Conservation (phyloP, 2,797 vertebrate genomes). For the Zalophus californianus region DNA sequence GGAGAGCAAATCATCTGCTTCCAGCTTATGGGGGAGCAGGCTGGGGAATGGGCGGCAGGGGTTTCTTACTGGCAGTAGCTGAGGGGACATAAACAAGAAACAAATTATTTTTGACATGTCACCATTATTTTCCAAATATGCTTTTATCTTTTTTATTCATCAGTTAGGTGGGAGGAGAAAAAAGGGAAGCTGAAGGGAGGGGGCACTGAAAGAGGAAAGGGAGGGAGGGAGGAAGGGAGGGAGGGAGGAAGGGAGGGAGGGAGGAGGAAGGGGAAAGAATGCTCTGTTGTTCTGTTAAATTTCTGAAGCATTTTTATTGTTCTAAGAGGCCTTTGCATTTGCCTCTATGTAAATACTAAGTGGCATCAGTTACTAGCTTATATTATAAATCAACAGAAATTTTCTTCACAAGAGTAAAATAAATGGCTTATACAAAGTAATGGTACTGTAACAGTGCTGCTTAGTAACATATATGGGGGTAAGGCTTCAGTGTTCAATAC, state of each 20-base stretch:
- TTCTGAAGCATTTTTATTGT: conserved; percentile 55
- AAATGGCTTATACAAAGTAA: not conserved
- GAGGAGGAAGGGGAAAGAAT: not conserved
- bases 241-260: not conserved
- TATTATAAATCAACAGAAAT: conserved; percentile 35
- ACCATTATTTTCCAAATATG: conserved; percentile 71
- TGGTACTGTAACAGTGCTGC: not conserved
- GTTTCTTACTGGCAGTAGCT: conserved; percentile 47
- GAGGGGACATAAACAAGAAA: conserved; percentile 68
- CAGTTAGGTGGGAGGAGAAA: conserved; percentile 26
- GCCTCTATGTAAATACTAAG: conserved; percentile 49
- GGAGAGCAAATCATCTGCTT: conserved; percentile 73
- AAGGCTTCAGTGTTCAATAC: not conserved
- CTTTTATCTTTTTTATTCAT: conserved; percentile 69
- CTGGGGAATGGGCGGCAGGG: conserved; percentile 39
- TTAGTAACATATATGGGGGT: not conserved
- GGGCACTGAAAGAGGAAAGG: not conserved
- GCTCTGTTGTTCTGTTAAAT: conserved; percentile 32
- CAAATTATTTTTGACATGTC: conserved; percentile 71
- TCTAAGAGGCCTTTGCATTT: conserved; percentile 32
- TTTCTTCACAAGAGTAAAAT: conserved; percentile 38
- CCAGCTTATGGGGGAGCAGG: conserved; percentile 55
- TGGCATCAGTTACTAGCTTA: not conserved
- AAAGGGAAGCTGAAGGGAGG: not conserved
- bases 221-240: not conserved